These are phyloP conservation scores for Antechinus flavipes DNA, from an alignment of 2,113 vertebrate genomes.

Conservation along the genomic window DNA sequence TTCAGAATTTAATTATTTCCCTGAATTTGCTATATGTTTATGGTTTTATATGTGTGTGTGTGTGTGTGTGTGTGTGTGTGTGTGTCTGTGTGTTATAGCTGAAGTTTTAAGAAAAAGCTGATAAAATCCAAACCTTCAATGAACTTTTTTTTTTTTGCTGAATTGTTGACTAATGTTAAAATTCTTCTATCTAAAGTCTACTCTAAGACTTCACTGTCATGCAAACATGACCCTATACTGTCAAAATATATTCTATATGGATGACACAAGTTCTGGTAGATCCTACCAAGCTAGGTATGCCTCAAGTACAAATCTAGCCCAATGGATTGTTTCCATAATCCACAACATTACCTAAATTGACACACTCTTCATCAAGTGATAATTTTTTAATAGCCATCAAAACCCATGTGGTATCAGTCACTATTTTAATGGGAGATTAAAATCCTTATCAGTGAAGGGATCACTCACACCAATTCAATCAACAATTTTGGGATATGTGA, in stretches of 20 bases:
- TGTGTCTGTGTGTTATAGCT: not conserved
- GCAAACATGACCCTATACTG: not conserved
- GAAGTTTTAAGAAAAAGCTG: not conserved
- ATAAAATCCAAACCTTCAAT: not conserved
- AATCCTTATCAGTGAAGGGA: too few relatives aligned
- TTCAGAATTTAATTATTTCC: not conserved
- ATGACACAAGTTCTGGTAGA: not conserved
- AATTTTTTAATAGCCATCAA: too few relatives aligned
- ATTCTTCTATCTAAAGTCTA: not conserved
- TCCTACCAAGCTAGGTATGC: not conserved
- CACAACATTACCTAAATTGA: too few relatives aligned
- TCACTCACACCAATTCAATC: too few relatives aligned
- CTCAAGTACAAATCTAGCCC: not conserved
- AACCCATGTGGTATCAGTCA: too few relatives aligned
- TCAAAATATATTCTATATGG: not conserved
- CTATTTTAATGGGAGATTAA: too few relatives aligned
- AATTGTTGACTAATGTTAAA: not conserved
- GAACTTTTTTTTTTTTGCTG: not conserved
- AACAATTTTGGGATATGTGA: too few relatives aligned
- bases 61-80: too few relatives aligned
- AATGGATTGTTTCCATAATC: not conserved
- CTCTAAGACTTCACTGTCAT: not conserved
- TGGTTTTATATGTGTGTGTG: not conserved
- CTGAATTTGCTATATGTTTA: not conserved
- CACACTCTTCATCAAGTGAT: too few relatives aligned